Conservation (phyloP, 2,113 vertebrate genomes). For the Aptenodytes patagonicus region DNA sequence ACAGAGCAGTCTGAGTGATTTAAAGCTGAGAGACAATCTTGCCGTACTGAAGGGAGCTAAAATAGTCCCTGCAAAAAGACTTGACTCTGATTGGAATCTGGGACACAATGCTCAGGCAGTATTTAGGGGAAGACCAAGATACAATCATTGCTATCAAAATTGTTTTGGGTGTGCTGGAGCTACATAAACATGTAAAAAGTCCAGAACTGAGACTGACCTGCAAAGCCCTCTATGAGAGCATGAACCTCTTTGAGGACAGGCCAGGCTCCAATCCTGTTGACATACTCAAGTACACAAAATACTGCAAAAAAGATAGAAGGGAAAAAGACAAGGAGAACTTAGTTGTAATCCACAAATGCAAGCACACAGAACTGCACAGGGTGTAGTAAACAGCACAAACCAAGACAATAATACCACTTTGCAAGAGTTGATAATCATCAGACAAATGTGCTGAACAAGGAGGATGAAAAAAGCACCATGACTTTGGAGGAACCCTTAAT, state of each 20-base stretch:
- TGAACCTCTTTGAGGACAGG: not conserved
- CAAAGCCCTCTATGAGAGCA: not conserved
- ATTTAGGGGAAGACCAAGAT: not conserved
- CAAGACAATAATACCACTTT: not conserved
- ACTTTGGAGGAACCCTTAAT: not conserved
- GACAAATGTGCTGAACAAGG: not conserved
- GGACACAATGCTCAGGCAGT: not conserved
- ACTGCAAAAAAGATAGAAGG: not conserved
- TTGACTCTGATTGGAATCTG: not conserved
- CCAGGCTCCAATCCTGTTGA: not conserved
- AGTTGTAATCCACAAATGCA: not conserved
- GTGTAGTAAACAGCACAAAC: not conserved
- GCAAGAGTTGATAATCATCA: not conserved
- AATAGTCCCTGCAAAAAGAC: conserved; percentile 26
- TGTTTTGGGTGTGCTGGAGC: not conserved
- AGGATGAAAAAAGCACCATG: not conserved
- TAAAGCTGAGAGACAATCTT: conserved; percentile 14
- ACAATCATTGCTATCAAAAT: not conserved
- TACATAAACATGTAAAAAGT: not conserved
- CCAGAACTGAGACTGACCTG: not conserved
- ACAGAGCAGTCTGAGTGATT: conserved; percentile 21
- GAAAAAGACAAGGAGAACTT: not conserved
- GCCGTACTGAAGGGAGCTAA: not conserved
- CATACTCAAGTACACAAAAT: not conserved
- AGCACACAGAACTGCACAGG: not conserved